Conservation (phyloP, 2,113 vertebrate genomes). For the Pimephales promelas region DNA sequence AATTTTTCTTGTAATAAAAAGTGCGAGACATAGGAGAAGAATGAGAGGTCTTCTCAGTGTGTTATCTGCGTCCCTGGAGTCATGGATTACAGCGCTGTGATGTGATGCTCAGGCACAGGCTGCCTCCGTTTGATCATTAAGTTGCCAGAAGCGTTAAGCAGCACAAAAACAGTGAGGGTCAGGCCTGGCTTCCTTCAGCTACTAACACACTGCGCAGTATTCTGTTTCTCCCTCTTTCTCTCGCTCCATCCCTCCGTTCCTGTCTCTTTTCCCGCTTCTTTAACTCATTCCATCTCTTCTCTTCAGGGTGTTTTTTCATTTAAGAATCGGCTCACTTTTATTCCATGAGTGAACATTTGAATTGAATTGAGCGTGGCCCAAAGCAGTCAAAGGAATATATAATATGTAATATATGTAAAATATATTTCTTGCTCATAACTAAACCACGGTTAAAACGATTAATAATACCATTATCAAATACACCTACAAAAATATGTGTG, state of each 20-base stretch:
- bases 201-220: not conserved
- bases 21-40: conserved; percentile 61
- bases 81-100: conserved; percentile 66
- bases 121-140: conserved; percentile 63
- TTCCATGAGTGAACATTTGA: not conserved
- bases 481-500: no score
- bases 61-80: conserved; percentile 70
- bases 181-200: conserved; percentile 51
- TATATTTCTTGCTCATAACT: no score
- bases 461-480: no score
- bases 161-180: conserved; percentile 66
- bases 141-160: conserved; percentile 63
- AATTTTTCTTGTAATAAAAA: conserved; percentile 49
- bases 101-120: conserved; percentile 63
- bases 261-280: conserved; percentile 57
- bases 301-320: not conserved
- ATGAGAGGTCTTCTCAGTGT: conserved; percentile 63
- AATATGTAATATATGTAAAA: no score
- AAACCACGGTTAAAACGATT: no score
- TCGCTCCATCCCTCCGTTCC: conserved; percentile 51
- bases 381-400: not conserved
- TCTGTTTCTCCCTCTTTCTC: conserved; percentile 14
- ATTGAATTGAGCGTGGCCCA: not conserved
- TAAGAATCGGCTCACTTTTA: not conserved
- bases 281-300: conserved; percentile 46